Evolutionary conservation across 2,888 invertebrate species (phyloP).

Genomic region (Ophraella communa): DNA sequence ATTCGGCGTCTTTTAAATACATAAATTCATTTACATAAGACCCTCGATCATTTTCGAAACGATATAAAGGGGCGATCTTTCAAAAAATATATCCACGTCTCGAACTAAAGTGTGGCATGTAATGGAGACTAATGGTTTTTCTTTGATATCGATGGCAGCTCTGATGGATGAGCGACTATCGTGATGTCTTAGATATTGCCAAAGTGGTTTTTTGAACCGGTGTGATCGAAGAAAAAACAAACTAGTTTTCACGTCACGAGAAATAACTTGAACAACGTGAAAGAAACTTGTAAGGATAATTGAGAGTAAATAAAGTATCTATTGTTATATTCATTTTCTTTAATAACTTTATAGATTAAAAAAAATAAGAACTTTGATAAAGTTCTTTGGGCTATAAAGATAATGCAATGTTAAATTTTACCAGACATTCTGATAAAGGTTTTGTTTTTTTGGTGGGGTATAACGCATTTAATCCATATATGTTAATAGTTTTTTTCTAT

Average conservation of each 20-base stretch:
- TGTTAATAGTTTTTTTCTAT: no score
- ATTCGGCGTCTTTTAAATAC: no score
- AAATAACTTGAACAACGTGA: neutral
- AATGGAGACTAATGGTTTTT: slow-evolving; percentile 47
- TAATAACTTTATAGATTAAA: no score
- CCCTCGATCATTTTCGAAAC: neutral
- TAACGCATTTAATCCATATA: no score
- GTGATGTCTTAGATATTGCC: slow-evolving; percentile 35
- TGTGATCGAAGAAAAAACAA: neutral
- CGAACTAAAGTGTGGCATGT: slow-evolving; percentile 39
- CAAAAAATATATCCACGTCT: slow-evolving; percentile 11
- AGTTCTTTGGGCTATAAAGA: no score
- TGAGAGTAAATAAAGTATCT: neutral
- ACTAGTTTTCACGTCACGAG: neutral
- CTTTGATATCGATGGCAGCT: slow-evolving; percentile 41
- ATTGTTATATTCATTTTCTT: no score
- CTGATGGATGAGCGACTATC: slow-evolving; percentile 45
- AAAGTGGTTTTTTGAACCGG: slow-evolving; percentile 8
- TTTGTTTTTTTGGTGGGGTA: no score
- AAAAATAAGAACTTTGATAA: no score
- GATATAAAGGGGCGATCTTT: neutral
- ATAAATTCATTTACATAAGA: neutral
- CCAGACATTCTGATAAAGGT: no score
- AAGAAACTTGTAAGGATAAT: neutral
- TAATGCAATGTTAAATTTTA: no score